phyloP scores from a whole-genome alignment of 2,888 invertebrate genomes.

The Torymus auratus region DNA sequence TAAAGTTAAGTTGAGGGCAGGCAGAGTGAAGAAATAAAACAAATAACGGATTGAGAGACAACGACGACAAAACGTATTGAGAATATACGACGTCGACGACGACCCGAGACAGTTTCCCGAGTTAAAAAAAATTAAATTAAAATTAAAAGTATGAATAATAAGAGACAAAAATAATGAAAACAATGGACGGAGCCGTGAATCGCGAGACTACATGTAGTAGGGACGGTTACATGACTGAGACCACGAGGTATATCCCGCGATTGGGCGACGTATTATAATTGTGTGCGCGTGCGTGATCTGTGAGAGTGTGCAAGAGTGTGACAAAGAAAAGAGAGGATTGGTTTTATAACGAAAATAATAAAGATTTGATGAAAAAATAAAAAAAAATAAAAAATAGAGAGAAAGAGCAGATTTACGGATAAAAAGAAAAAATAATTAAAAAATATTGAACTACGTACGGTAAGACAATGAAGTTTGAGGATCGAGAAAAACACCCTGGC shows the following conservation, averaged over 20 bases:
- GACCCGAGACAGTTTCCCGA: constrained; percentile 47
- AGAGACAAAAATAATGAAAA: constrained; percentile 32
- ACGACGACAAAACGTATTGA: constrained; percentile 36
- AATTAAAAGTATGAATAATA: constrained; percentile 60
- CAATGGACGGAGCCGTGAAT: constrained; percentile 55
- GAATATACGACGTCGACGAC: constrained; percentile 32
- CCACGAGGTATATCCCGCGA: constrained; percentile 30
- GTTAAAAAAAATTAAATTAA: constrained; percentile 59
- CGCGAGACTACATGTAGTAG: constrained; percentile 18
- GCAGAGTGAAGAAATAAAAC: constrained; percentile 12
- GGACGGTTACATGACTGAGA: constrained; percentile 42
- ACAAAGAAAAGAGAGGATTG: constrained; percentile 65
- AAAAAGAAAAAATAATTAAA: constrained; percentile 42
- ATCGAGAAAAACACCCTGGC: constrained; percentile 65
- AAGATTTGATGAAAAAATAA: constrained; percentile 34
- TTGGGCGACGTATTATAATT: constrained; percentile 53
- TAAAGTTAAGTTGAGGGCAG: constrained; percentile 36
- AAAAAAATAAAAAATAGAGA: constrained; percentile 45
- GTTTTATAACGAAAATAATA: constrained; percentile 68
- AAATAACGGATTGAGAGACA: constrained; percentile 29
- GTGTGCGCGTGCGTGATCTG: constrained; percentile 31
- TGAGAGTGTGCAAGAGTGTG: constrained; percentile 29
- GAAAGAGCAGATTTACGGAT: constrained; percentile 39
- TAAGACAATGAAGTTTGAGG: constrained; percentile 58
- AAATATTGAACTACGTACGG: constrained; percentile 52